Evolutionary conservation across 1,140 invertebrate genomes (phyloP).

Genomic region (Drosophila pseudoobscura): DNA sequence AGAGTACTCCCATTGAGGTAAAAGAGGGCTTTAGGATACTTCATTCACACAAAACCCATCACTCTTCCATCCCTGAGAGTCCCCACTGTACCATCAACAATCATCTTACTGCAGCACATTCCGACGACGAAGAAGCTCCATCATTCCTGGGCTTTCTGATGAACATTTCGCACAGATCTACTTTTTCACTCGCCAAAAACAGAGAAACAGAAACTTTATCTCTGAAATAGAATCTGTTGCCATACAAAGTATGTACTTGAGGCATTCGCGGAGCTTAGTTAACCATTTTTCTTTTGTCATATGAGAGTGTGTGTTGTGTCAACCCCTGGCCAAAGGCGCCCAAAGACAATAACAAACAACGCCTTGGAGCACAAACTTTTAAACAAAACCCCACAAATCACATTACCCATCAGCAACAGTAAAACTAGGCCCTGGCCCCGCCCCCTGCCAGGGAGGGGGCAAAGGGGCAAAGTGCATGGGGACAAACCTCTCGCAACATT

Average conservation of each 20-base stretch:
- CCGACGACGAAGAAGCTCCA: not conserved
- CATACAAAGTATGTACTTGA: slow-evolving; percentile 21
- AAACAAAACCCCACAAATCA: slow-evolving; percentile 74
- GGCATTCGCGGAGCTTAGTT: slow-evolving; percentile 37
- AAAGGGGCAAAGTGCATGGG: slow-evolving; percentile 46
- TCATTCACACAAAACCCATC: too few species aligned
- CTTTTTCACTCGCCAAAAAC: not conserved
- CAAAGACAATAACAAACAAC: slow-evolving; percentile 36
- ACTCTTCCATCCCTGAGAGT: too few species aligned
- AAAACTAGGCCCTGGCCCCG: slow-evolving; percentile 45
- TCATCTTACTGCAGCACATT: not conserved
- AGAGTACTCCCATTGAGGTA: not conserved
- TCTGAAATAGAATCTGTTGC: slow-evolving; percentile 26
- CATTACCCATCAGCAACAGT: slow-evolving; percentile 46
- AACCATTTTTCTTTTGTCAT: slow-evolving; percentile 54
- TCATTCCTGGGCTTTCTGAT: not conserved
- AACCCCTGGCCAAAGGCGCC: slow-evolving; percentile 41
- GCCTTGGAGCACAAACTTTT: slow-evolving; percentile 57
- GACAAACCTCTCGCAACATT: slow-evolving; percentile 31
- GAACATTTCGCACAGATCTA: slow-evolving; percentile 25
- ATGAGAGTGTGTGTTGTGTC: slow-evolving; percentile 46
- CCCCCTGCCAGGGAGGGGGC: slow-evolving; percentile 16
- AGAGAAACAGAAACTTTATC: slow-evolving; percentile 21
- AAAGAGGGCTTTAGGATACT: too few species aligned
- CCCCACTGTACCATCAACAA: too few species aligned